Evolutionary conservation across 2,888 invertebrate genomes (phyloP).

Genomic region (Cybosia mesomella): DNA sequence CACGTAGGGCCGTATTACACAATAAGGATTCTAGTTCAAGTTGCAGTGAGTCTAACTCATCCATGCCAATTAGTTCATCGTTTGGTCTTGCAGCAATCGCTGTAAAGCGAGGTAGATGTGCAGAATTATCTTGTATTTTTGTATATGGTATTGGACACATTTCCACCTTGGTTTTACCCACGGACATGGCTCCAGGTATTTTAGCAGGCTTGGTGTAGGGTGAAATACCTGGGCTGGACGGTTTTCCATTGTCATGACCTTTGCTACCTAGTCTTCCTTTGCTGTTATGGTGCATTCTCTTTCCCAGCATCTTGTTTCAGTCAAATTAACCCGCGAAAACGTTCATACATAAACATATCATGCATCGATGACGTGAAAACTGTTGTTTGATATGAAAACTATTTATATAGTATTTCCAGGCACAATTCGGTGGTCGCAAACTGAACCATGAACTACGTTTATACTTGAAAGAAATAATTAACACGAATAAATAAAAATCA

Average conservation of each 20-base stretch:
- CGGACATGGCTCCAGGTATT: constrained; percentile 75
- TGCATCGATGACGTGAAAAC: constrained; percentile 27
- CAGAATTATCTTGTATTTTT: constrained; percentile 90
- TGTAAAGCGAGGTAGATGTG: constrained; percentile 89
- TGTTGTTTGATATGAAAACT: constrained; percentile 19
- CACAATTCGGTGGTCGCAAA: constrained; percentile 33
- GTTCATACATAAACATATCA: constrained; percentile 55
- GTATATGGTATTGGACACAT: constrained; percentile 88
- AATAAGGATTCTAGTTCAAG: constrained; percentile 95
- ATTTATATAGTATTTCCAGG: constrained; percentile 23
- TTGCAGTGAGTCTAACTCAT: constrained; percentile 95
- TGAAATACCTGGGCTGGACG: constrained; percentile 82
- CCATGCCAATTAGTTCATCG: constrained; percentile 93
- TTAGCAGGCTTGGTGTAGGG: constrained; percentile 83
- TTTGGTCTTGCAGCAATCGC: constrained; percentile 89
- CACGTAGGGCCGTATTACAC: constrained; percentile 93
- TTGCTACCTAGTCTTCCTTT: constrained; percentile 84
- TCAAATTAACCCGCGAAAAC: constrained; percentile 78
- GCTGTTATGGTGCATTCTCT: constrained; percentile 84
- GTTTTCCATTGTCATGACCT: constrained; percentile 82
- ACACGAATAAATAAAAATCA: constrained; percentile 44
- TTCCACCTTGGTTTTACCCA: constrained; percentile 80
- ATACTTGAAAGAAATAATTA: constrained; percentile 35
- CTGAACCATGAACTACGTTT: constrained; percentile 14
- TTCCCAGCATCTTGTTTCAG: constrained; percentile 77